Evolutionary conservation across 2,888 invertebrate species (phyloP).

Genomic region (Stictocephala bisonia): DNA sequence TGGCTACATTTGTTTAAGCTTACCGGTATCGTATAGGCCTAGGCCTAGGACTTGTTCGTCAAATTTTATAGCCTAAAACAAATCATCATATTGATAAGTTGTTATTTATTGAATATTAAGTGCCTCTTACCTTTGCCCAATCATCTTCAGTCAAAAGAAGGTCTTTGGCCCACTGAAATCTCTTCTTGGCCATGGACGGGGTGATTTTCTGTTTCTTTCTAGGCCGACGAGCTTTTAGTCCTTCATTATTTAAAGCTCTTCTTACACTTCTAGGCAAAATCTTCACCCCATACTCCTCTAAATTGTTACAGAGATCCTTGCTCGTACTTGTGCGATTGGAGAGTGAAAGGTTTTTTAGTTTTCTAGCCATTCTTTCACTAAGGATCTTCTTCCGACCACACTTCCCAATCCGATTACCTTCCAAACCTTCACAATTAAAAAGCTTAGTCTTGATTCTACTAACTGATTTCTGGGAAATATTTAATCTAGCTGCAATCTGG

Average conservation of each 20-base stretch:
- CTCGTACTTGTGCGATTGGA: background rate
- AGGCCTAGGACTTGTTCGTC: slow-evolving; percentile 20
- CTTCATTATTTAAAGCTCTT: slow-evolving; percentile 29
- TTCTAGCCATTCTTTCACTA: slow-evolving; percentile 39
- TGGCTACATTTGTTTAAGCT: no score
- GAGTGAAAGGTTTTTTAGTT: slow-evolving; percentile 32
- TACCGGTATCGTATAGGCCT: background rate
- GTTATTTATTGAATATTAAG: background rate
- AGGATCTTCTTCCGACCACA: slow-evolving; percentile 44
- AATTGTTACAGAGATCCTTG: background rate
- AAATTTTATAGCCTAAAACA: background rate
- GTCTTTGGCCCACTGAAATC: slow-evolving; percentile 35
- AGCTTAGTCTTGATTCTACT: slow-evolving; percentile 35
- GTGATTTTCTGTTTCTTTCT: slow-evolving; percentile 44
- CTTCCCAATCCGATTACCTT: slow-evolving; percentile 37
- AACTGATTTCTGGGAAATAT: slow-evolving; percentile 43
- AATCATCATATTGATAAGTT: background rate
- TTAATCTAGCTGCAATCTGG: slow-evolving; percentile 33
- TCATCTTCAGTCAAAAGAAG: background rate
- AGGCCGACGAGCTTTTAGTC: slow-evolving; percentile 36
- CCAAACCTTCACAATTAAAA: background rate
- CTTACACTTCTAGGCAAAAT: slow-evolving; percentile 31
- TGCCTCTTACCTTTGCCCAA: slow-evolving; percentile 6
- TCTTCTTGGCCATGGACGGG: slow-evolving; percentile 44
- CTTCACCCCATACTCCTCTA: slow-evolving; percentile 36